Evolutionary conservation across 2,888 invertebrate genomes (phyloP), one percentile per base, ranked within the genome.

Genomic region (Andrena marginata): DNA sequence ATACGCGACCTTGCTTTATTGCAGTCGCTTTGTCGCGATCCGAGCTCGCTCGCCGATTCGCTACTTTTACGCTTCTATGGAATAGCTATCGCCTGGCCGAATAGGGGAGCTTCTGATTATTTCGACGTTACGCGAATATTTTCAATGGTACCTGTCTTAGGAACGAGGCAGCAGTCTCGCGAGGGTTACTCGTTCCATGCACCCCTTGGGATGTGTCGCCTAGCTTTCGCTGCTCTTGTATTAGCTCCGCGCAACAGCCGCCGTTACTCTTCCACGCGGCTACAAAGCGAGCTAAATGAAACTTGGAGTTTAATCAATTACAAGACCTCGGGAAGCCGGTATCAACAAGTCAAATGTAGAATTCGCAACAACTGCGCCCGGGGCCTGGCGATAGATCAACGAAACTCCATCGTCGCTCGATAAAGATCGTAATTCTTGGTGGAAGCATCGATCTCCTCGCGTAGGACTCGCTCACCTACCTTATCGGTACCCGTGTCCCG

Each of bases 1-100:
- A 91, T 91, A 93, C 90, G 90, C 80, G 87, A 85, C 89, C 90
- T 89, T 89, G 86, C 89, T 91, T 92, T 89, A 90, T 92, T 87
- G 90, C 85, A 85, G 89, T 87, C 73, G 85, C 86, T 90, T 80
- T 90, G 90, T 91, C 91, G 87, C 85, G 56, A 56, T 85, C 79
- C 80, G 76, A 71, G 73, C 60, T 76, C 62, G 62, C 74, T 62
- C 75, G 59, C 42, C n/a, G 54, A 59, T 31, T 54, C 62, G 26
- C n/a, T 73, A 20, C 67, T 82, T 79, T 81, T 72, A 63, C 16
- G 16, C 10, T 56, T 64, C 31, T n/a, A 51, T 4, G 60, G 13
- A 23, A 0, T 5, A 26, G 4, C 20, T 20, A 23, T 23, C 56
- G 10, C 10, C 8, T 10, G 26, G 8, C 8, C 8, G 20, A 20